Base-by-base conservation (phyloP, 2,113 vertebrate species). In the Pogona vitticeps region DNA sequence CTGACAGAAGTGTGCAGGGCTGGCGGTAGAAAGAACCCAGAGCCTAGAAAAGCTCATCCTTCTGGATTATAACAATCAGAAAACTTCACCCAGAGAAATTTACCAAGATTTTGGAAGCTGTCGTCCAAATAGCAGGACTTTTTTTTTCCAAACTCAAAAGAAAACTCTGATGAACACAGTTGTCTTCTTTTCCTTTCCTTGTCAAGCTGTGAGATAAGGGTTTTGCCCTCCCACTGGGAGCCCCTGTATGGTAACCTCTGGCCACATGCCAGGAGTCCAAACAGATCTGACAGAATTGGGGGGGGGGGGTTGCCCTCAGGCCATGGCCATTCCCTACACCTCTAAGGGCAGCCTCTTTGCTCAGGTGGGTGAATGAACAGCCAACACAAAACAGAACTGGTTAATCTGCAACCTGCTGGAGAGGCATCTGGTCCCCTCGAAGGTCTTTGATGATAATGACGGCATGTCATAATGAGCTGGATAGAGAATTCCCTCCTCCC, bases 341-440 rank as follows among this genome's bases (percentile, higher is more conserved):
- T 56, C 31, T 52, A 18, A 70, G 76, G 70, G 68, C 21, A 65
- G 70, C 33, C 38, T 61, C 68, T 86, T 13, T 86, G 76, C 78
- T 86, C 85, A 65, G 56, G 56, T 56, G n/a, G 78, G 85, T 86
- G 85, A 86, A 86, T 86, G 78, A 86, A 81, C 36, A 86, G 85
- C 85, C 59, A 42, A 65, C n/a, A 72, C 23, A 46, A 86, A 81
- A 23, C n/a, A 75, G 21, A 15, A 3, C 31, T 75, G 78, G 85
- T 86, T 86, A 86, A 86, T 86, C 58, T 86, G 79, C 85, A 86
- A 86, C 78, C n/a, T 14, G 21, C 70, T 63, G 38, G 56, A 73
- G 71, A 63, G 38, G 31, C 58, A 42, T 42, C 78, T 14, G 70
- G 56, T 31, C 46, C 65, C 76, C 76, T 86, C 42, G 14, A 52